Base-by-base conservation (phyloP, 1,140 invertebrate species). In the Heliconius nattereri region DNA sequence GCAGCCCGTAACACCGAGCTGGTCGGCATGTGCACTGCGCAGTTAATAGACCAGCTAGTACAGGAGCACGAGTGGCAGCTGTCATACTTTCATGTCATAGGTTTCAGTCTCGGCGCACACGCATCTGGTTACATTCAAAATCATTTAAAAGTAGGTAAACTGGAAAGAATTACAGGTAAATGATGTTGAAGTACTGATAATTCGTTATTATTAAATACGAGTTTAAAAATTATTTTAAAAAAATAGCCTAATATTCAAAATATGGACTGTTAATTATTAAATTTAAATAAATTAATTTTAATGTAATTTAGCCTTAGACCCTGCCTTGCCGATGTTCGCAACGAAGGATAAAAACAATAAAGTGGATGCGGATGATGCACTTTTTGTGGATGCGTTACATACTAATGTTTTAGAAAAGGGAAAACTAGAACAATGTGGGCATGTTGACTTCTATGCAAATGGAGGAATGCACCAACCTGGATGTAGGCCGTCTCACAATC, bases 81-180 rank as follows among this genome's bases (percentile, higher is more conserved):
- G 32, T 85, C 94, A n/a, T 94, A 92, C 73, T 95, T 98, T 79
- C 98, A 99, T 87, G 90, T 99, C 5, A 97, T 99, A 83, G 98
- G 98, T 0, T 99, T 98, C 90, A 98, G 98, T 88, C 95, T 99
- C 13, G 98, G 98, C 0, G 98, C 97, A 0, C 98, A 99, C 83
- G 95, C 97, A 3, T 97, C 98, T 0, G 98, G 98, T 1, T 97
- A 97, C 81, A 96, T 97, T 29, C 97, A 97, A 1, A 97, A 97
- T 84, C 95, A 87, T 88, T 89, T 91, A 77, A 94, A 84, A 84
- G 94, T 78, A 40, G 94, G 86, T 81, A 94, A 89, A 76, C 85
- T 96, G 11, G 87, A 91, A 1, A 83, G 85, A 70, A 95, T 96
- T 26, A 95, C 95, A 49, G 95, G 95, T 95, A 85, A 78, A 29